Base-by-base conservation (phyloP, 2,888 invertebrate genomes). In the Mylabris sibirica region DNA sequence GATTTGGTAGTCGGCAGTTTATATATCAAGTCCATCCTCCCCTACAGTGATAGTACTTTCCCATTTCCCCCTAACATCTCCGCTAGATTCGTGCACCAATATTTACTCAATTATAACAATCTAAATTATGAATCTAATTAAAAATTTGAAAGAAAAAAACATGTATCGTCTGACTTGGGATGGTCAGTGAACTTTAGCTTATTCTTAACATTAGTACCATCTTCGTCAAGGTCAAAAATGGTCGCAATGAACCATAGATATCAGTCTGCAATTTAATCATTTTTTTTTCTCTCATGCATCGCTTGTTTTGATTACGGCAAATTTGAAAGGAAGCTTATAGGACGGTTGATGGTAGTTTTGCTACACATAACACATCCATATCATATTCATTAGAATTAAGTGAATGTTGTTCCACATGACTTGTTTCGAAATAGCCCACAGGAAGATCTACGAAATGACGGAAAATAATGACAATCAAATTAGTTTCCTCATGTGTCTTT, bases 41-140 rank as follows among this genome's bases (percentile, higher is more conserved):
- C 79, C 78, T 76, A 69, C 70, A 70, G 78, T 76, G 78, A 79
- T 77, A 77, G 79, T 78, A 77, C 79, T 79, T 78, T 79, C 78
- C 70, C 73, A 75, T 75, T 76, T 76, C 77, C 76, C 74, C 76
- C 74, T 72, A 72, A 72, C 73, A 69, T 65, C 68, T 64, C 65
- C 59, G 59, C 26, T 44, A 53, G 41, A 57, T 26, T 57, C 57
- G 41, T 66, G 64, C 63, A 65, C 44, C n/a, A 60, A 64, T 61
- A 63, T 66, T 64, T 69, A 64, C 64, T 63, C 65, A 70, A 63
- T 67, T 67, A 38, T 61, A 64, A 53, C 60, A 65, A 63, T 49
- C 57, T 57, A 57, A 24, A 57, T 57, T 62, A 17, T 9, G 35
- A 35, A 24, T 44, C n/a, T 62, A 35, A 35, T 24, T 24, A 38